Base-by-base conservation (phyloP, 2,797 vertebrate genomes). In the Chelidonichthys spinosus region DNA sequence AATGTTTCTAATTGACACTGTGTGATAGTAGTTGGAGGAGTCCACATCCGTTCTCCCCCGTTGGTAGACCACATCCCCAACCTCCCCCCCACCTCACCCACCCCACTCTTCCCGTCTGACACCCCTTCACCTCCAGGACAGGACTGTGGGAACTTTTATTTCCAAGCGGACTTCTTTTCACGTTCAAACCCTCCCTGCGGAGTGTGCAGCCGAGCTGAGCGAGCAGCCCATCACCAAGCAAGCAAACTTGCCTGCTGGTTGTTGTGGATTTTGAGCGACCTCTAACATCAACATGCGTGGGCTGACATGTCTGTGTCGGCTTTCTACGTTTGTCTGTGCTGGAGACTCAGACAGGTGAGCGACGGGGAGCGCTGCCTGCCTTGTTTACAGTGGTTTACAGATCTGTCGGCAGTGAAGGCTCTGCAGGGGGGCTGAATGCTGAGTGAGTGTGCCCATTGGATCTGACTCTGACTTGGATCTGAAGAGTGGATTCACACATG, bases 331-430 rank as follows among this genome's bases (percentile, higher is more conserved):
- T 67, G 81, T 82, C 63, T 84, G 44, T 90, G 74, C 77, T 39
- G 75, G 86, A 84, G 72, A 85, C 81, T 88, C 89, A 79, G 82
- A 87, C 82, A 91, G 92, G 92, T 94, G 92, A 94, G 93, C 17
- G 5, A 72, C 1, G 35, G 55, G 72, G 46, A 66, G 76, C 7
- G 7, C 54, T 14, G 72, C 64, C 72, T 46, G 49, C 39, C 73
- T 81, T 88, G 84, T 90, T 91, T 84, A 82, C 81, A 74, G 13
- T 43, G 52, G n/a, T n/a, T n/a, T n/a, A n/a, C n/a, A 78, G 69
- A 74, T 76, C 44, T 72, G 55, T 85, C 61, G 50, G 56, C 53
- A 33, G 67, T 63, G 72, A 72, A 65, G 60, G 44, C 50, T 69
- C 67, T 54, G 75, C 66, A 74, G 64, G 40, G n/a, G 60, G 58